A percentile compares a stretch with the other conserved stretches of the same genome.
phyloP scores from a whole-genome alignment of 2,113 vertebrate genomes.

The Apodemus speciosus region DNA sequence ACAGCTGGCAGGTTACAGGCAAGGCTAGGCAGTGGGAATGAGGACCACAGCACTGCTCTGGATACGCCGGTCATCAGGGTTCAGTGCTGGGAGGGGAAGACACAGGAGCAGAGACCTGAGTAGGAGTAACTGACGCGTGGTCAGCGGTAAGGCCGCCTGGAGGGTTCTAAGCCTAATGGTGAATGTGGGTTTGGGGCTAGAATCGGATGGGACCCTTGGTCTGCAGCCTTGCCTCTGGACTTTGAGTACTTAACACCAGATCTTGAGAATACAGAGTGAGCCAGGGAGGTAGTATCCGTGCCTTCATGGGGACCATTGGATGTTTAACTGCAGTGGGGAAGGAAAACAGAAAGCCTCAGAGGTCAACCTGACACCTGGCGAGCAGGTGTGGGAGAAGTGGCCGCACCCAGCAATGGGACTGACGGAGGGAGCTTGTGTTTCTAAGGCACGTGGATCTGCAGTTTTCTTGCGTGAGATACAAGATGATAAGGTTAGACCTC shows the following conservation, averaged over 20 bases:
- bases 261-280: neutral
- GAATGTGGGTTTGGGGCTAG: neutral
- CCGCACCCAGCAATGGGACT: fast-evolving
- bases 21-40: fast-evolving
- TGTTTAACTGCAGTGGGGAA: neutral
- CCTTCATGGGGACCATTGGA: neutral
- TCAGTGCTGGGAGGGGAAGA: neutral
- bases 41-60: neutral
- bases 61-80: too few relatives aligned
- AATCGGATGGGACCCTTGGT: neutral
- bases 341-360: neutral
- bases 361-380: too few relatives aligned
- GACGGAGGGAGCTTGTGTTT: neutral
- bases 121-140: neutral
- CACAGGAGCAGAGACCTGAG: neutral
- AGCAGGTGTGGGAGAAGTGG: too few relatives aligned
- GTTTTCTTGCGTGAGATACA: neutral
- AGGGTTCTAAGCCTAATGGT: neutral
- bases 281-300: neutral
- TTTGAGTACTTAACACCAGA: neutral
- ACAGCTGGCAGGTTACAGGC: neutral
- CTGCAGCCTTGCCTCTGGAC: neutral
- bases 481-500: too few relatives aligned
- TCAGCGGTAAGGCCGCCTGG: neutral
- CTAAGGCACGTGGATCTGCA: neutral